Percentiles rank a stretch among this genome's conserved stretches.
These are phyloP conservation scores for Sebastes glaucus DNA, from an alignment of 2,797 vertebrate species.

Conservation along the genomic window DNA sequence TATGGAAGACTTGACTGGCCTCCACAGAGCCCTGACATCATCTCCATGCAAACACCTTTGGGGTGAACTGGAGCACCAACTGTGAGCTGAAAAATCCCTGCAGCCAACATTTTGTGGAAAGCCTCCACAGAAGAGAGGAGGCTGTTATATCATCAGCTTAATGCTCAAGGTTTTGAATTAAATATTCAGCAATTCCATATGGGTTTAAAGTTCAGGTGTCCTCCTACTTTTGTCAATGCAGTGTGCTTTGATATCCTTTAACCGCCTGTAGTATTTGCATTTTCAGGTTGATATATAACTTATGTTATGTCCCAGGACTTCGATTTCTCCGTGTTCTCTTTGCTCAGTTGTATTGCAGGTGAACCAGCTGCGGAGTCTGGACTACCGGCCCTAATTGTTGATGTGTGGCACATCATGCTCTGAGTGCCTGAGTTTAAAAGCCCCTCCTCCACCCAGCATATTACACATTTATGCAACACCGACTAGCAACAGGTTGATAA, in stretches of 20 bases:
- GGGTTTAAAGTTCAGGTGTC: not conserved
- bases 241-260: not conserved
- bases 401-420: too few species aligned
- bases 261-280: not conserved
- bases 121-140: not conserved
- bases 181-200: not conserved
- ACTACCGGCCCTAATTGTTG: too few species aligned
- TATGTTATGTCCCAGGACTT: too few species aligned
- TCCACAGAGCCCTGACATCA: not conserved
- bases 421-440: too few species aligned
- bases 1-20: too few species aligned
- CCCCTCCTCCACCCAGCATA: not conserved
- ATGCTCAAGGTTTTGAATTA: not conserved
- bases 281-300: not conserved
- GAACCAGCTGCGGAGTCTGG: too few species aligned
- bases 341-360: too few species aligned
- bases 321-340: too few species aligned
- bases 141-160: not conserved
- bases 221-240: not conserved
- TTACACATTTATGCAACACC: not conserved
- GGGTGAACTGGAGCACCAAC: not conserved
- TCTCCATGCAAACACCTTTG: not conserved
- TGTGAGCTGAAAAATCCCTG: not conserved
- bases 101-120: not conserved
- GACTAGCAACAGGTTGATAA: not conserved